A percentile compares a stretch with the other conserved stretches of the same genome.
Conservation (phyloP, 2,113 vertebrate genomes). For the Rhegmatorhina hoffmannsi region DNA sequence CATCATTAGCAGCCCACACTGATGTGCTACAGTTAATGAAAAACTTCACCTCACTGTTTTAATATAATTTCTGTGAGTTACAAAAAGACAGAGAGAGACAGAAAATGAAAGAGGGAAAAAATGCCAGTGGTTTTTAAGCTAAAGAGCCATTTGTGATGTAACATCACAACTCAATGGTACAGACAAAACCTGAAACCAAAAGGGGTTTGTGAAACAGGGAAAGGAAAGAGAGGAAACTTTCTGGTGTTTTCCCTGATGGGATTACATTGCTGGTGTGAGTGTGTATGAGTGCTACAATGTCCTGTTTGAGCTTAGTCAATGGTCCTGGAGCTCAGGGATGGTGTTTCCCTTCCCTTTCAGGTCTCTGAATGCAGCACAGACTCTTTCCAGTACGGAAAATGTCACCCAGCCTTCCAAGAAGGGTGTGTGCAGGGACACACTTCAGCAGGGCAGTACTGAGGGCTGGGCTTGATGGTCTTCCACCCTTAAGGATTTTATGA, state of each 20-base stretch:
- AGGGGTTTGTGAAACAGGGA: neutral
- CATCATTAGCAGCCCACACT: too few species aligned
- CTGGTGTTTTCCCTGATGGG: neutral
- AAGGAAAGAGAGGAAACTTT: neutral
- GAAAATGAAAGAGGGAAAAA: rapidly evolving
- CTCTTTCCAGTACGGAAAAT: neutral
- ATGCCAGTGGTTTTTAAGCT: neutral
- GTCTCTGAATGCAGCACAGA: neutral
- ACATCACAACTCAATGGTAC: neutral
- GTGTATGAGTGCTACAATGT: neutral
- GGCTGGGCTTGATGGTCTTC: too few species aligned
- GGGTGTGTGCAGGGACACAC: too few species aligned
- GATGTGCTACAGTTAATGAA: neutral
- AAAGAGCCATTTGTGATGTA: neutral
- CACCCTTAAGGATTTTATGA: too few species aligned
- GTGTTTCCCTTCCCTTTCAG: neutral
- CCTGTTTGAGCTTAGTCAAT: neutral
- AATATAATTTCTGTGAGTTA: neutral
- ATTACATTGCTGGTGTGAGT: neutral
- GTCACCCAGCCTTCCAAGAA: neutral
- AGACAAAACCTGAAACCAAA: neutral
- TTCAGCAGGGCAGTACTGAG: neutral
- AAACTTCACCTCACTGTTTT: neutral
- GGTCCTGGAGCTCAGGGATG: neutral
- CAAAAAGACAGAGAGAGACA: neutral